phyloP scores from a whole-genome alignment of 2,888 invertebrate species.

The Amitus sp. region DNA sequence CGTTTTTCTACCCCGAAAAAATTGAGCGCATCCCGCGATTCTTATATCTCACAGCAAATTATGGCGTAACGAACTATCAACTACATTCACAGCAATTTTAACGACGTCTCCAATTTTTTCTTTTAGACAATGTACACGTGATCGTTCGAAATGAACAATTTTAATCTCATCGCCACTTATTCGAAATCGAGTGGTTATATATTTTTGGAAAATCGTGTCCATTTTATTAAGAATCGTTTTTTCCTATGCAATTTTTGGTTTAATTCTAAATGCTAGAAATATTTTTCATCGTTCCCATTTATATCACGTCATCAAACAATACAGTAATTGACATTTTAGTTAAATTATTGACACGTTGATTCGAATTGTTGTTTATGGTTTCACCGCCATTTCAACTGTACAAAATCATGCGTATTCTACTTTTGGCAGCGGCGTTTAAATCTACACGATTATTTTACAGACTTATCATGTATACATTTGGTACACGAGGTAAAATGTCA shows the following conservation, averaged over 20 bases:
- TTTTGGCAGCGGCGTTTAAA: slow-evolving; percentile 8
- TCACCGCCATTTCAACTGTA: slow-evolving; percentile 13
- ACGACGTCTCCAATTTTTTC: no score
- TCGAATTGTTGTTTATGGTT: slow-evolving; percentile 17
- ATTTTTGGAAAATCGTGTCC: no score
- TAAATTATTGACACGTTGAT: slow-evolving; percentile 25
- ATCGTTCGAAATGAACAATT: background rate
- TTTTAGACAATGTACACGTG: slow-evolving; percentile 13
- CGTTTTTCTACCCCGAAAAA: slow-evolving; percentile 18
- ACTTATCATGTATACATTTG: slow-evolving; percentile 25
- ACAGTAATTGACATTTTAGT: slow-evolving; percentile 46
- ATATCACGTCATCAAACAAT: slow-evolving; percentile 22
- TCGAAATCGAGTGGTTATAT: background rate
- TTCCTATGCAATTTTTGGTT: no score
- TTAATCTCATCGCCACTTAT: background rate
- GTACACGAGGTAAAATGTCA: slow-evolving; percentile 32
- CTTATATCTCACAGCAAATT: slow-evolving; percentile 20
- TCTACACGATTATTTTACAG: slow-evolving; percentile 24
- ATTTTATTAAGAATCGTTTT: no score
- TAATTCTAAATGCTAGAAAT: no score
- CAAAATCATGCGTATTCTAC: slow-evolving; percentile 27
- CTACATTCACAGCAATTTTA: slow-evolving; percentile 13
- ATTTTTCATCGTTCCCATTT: no score
- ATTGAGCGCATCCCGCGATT: slow-evolving; percentile 16
- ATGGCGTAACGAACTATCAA: slow-evolving; percentile 10